Evolutionary conservation across 2,888 invertebrate species (phyloP), one percentile per base, ranked within the genome.

Genomic region (Zeuzera pyrina): DNA sequence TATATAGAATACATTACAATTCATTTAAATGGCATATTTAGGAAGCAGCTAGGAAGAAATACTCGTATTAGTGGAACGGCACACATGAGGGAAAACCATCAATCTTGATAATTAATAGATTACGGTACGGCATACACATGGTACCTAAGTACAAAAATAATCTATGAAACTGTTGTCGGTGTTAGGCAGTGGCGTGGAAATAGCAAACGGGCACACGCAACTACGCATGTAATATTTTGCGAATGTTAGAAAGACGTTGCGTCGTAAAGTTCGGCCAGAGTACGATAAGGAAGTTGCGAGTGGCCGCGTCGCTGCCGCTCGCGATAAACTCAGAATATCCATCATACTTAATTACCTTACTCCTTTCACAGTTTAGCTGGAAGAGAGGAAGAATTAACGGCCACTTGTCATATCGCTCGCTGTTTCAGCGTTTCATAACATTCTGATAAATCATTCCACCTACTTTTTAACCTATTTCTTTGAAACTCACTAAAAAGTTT

Each of bases 291-390:
- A 68, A 68, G 62, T 63, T 59, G 66, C 55, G 57, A 68, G 63
- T 57, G 57, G 28, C 39, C 50, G 55, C 61, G 63, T 59, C 58
- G 51, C 61, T 60, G 67, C 58, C 61, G 51, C 58, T 58, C 58
- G 67, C 65, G 73, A 74, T 74, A 74, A 74, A 73, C 73, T 72
- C 68, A 34, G 67, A 68, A 65, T 72, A 74, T 77, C 73, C 74
- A 77, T 77, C 74, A 77, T 73, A 70, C 65, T 73, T 74, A 77
- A 74, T 77, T 76, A 74, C 69, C 71, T 66, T 57, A 68, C 71
- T 69, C 70, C 71, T 71, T 70, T 71, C 69, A 68, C 68, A 67
- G 68, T 70, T 72, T 64, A 65, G 61, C 54, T 57, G 55, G 60
- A 49, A 51, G 56, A 52, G 60, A 63, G 65, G 55, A 57, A 57